Evolutionary conservation across 2,888 invertebrate genomes (phyloP), one percentile per base, ranked within the genome.

Genomic region (Oxyscelio sp.): DNA sequence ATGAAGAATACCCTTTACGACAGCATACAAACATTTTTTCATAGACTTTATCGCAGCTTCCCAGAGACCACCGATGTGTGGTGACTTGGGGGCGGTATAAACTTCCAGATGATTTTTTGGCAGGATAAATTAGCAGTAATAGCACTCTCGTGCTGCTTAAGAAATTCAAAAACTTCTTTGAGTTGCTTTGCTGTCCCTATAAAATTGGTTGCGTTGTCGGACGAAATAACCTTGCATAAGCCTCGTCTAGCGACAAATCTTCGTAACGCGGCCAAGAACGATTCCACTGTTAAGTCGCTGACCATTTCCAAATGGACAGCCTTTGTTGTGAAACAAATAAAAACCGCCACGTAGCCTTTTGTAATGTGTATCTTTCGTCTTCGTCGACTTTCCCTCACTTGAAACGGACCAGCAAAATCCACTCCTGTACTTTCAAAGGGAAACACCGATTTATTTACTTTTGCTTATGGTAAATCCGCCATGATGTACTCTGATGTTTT

Each of bases 21-120:
- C n/a, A n/a, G n/a, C n/a, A n/a, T n/a, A n/a, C n/a, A n/a, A n/a
- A n/a, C n/a, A n/a, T n/a, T 58, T 73, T 73, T 92, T 92, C 8
- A 87, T 74, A 0, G 82, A 71, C 43, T 89, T 88, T 19, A 90
- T 87, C 1, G 85, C 85, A 5, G 87, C 86, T 61, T 90, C 89
- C 89, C 89, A 90, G 6, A 89, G 59, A 0, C 90, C 90, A n/a
- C n/a, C n/a, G n/a, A n/a, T n/a, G 0, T 82, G 71, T 1, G 83
- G 66, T 0, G 80, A 58, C 19, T 56, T 21, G n/a, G n/a, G 0
- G 83, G 77, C 4, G 80, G 80, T n/a, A 75, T 81, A 34, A 86
- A 85, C 4, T 73, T 50, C 27, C 87, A 81, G 40, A 24, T 80
- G 63, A 6, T 45, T 70, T 83, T 34, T 84, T 85, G 19, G 84